Evolutionary conservation across 2,888 invertebrate genomes (phyloP).

Genomic region (Thecophora atra): DNA sequence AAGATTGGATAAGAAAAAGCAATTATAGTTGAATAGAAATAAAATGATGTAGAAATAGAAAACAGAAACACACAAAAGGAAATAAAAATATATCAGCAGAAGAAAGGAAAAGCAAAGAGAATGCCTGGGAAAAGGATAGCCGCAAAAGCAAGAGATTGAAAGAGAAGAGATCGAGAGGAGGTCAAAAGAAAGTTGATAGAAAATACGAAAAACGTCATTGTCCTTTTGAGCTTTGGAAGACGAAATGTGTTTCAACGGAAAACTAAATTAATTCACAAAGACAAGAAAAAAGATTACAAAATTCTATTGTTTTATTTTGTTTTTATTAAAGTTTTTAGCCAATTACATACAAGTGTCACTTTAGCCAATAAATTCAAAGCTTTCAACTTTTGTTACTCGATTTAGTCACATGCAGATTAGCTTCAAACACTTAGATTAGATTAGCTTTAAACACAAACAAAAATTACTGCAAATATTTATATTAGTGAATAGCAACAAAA

Average conservation of each 20-base stretch:
- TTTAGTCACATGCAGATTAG: too few relatives aligned
- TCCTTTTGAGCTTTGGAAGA: too few relatives aligned
- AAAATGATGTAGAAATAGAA: not conserved
- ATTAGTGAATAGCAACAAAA: not conserved
- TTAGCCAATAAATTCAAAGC: too few relatives aligned
- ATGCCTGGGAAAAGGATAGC: not conserved
- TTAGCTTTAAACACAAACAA: not conserved
- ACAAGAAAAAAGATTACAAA: too few relatives aligned
- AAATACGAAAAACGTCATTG: not conserved
- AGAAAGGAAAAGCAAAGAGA: not conserved
- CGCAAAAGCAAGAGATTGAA: not conserved
- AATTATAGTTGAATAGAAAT: not conserved
- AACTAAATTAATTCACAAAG: too few relatives aligned
- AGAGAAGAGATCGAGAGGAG: not conserved
- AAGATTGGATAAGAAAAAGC: not conserved
- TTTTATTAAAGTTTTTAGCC: too few relatives aligned
- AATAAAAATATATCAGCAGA: not conserved
- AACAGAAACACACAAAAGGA: not conserved
- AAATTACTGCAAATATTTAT: not conserved
- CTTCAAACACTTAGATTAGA: not conserved
- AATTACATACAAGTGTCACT: too few relatives aligned
- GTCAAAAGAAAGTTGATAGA: not conserved
- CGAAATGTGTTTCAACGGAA: too few relatives aligned
- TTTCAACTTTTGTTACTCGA: too few relatives aligned
- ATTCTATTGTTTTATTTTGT: too few relatives aligned